Percentiles rank a stretch among this genome's conserved stretches.
Conservation (phyloP, 2,797 vertebrate genomes). For the Iguana delicatissima region DNA sequence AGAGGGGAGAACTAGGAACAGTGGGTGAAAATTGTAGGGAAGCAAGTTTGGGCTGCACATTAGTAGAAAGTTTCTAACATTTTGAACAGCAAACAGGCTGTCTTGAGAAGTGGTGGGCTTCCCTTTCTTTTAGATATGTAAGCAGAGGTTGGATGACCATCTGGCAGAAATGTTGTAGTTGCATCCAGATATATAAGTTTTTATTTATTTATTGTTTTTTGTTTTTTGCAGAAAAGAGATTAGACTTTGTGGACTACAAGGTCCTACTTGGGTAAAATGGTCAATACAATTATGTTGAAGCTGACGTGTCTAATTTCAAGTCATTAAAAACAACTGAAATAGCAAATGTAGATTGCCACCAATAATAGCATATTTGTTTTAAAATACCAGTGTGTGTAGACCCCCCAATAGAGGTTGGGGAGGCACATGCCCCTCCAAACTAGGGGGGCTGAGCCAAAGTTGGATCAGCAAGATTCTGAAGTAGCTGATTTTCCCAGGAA, state of each 20-base stretch:
- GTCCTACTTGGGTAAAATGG: background rate
- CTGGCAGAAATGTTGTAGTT: background rate
- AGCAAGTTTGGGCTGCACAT: too few relatives aligned
- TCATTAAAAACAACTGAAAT: constrained; percentile 3
- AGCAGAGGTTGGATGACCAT: too few relatives aligned
- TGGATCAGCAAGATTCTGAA: too few relatives aligned
- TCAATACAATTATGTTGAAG: constrained; percentile 4
- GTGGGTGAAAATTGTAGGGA: background rate
- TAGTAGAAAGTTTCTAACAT: background rate
- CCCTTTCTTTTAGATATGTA: too few relatives aligned
- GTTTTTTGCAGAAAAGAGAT: background rate
- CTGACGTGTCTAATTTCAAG: background rate
- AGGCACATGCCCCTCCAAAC: too few relatives aligned
- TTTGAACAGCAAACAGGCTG: background rate
- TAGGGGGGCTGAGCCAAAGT: too few relatives aligned
- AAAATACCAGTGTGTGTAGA: background rate
- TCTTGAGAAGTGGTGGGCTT: too few relatives aligned
- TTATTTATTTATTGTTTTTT: too few relatives aligned
- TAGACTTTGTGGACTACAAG: background rate
- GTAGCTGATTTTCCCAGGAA: too few relatives aligned
- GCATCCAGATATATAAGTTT: background rate
- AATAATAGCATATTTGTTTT: background rate
- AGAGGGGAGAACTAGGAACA: background rate
- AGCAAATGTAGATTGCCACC: background rate
- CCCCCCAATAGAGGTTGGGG: too few relatives aligned